A percentile compares a stretch with the other conserved stretches of the same genome.
phyloP scores from a whole-genome alignment of 1,140 invertebrate species.

The Drosophila nebulosa region DNA sequence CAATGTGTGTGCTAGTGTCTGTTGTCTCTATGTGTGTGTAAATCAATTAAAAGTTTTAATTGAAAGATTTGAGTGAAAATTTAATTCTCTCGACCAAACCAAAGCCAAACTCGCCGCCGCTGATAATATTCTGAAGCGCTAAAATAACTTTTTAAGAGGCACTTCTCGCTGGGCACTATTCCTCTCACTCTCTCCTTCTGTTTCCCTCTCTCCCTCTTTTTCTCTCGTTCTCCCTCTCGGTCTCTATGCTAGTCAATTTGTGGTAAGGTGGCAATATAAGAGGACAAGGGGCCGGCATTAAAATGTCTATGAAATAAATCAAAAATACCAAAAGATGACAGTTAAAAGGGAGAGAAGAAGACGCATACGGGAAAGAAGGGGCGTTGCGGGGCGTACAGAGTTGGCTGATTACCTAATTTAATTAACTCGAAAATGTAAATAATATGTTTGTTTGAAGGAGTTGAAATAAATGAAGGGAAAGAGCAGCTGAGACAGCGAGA shows the following conservation, averaged over 20 bases:
- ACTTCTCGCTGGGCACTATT: background rate
- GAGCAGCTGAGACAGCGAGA: background rate
- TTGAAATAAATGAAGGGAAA: background rate
- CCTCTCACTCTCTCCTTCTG: background rate
- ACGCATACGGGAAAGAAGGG: background rate
- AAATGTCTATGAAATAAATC: conserved; percentile 40
- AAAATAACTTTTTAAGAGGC: conserved; percentile 7
- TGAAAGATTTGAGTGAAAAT: conserved; percentile 73
- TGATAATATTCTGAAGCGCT: conserved; percentile 3
- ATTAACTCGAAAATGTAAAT: conserved; percentile 58
- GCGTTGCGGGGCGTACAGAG: background rate
- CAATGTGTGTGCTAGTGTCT: conserved; percentile 2
- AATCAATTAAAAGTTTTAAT: conserved; percentile 75
- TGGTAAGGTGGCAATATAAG: background rate
- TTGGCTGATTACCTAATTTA: conserved; percentile 53
- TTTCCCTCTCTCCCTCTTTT: background rate
- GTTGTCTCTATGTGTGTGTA: conserved; percentile 27
- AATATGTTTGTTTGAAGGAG: conserved; percentile 10
- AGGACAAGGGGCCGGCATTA: background rate
- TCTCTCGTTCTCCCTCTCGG: background rate
- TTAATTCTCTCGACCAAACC: conserved; percentile 21
- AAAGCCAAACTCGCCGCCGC: conserved; percentile 1
- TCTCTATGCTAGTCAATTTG: background rate
- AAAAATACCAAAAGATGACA: conserved; percentile 39
- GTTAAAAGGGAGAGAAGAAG: background rate